Base-by-base conservation (phyloP, 1,140 invertebrate genomes). In the Nymphalis io region DNA sequence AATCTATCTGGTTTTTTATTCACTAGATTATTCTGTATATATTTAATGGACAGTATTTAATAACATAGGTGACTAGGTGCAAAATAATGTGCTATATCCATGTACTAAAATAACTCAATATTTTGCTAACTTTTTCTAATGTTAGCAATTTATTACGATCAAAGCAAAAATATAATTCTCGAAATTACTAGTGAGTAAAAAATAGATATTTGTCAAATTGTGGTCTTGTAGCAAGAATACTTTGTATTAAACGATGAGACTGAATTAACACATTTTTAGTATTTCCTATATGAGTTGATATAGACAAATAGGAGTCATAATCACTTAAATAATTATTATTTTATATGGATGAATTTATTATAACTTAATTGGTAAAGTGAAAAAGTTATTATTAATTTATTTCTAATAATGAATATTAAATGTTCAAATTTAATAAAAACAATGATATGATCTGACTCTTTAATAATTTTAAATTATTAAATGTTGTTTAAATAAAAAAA, bases 1-100 rank as follows among this genome's bases (percentile, higher is more conserved):
- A 69, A 58, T 73, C 46, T 75, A 70, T 74, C 70, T 81, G 72
- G 77, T 78, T 82, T 83, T 87, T 81, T 81, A 83, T 83, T 87
- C 81, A 83, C 79, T 84, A 81, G 76, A 71, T 46, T 18, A 5
- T 23, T 15, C 51, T 55, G 23, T 55, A 55, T 55, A 55, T 27
- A 23, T 55, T 55, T 55, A 23, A 55, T 55, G 15, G 51, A 27
- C 21, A 15, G 8, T 51, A 33, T 33, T 33, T 33, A 33, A 51
- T 20, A 6, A 20, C 16, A 46, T 46, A 46, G 42, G 15, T 11
- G 6, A 51, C 20, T 51, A 51, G 46, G 46, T 51, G 16, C 11
- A 51, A 51, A 16, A 18, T 51, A 20, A 15, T 42, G 12, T 42
- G 40, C 40, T 42, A 42, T 39, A 39, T n/a, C 4, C 15, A 3